Conservation (phyloP, 2,797 vertebrate species). For the Triplophysa yarkandensis region DNA sequence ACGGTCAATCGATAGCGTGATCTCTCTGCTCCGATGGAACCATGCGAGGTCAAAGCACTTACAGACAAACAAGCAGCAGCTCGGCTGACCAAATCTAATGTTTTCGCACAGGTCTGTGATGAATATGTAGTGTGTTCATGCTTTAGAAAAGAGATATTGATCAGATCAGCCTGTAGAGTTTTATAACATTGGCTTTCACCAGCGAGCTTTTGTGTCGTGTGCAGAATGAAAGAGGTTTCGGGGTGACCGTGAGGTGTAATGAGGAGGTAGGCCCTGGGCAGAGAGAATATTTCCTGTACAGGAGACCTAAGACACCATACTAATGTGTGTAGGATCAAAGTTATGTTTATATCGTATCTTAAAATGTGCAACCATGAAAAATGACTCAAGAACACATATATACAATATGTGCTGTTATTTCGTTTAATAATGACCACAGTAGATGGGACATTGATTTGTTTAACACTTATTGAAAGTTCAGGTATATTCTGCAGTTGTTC, state of each 20-base stretch:
- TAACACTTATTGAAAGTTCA: too few relatives aligned
- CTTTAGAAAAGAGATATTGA: slow-evolving; percentile 23
- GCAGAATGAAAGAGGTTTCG: neutral
- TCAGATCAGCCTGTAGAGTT: slow-evolving; percentile 5
- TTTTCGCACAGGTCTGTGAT: slow-evolving; percentile 7
- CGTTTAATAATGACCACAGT: neutral
- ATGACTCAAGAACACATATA: neutral
- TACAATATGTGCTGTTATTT: neutral
- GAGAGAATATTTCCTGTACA: too few relatives aligned
- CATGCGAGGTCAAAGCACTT: slow-evolving; percentile 30
- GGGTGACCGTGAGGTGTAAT: neutral
- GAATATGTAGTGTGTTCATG: slow-evolving; percentile 13
- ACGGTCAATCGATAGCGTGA: slow-evolving; percentile 29
- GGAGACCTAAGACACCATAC: too few relatives aligned
- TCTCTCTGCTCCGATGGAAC: slow-evolving; percentile 17
- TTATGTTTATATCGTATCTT: neutral
- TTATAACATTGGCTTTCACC: neutral
- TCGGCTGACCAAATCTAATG: slow-evolving; percentile 8
- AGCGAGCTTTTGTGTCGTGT: neutral
- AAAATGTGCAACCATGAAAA: neutral
- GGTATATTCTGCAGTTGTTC: too few relatives aligned
- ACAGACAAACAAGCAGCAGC: neutral
- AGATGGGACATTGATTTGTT: too few relatives aligned
- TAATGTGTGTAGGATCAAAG: too few relatives aligned
- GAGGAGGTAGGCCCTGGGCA: too few relatives aligned